These are phyloP conservation scores for Sitta carolinensis DNA, from an alignment of 2,797 vertebrate species.

Conservation along the genomic window DNA sequence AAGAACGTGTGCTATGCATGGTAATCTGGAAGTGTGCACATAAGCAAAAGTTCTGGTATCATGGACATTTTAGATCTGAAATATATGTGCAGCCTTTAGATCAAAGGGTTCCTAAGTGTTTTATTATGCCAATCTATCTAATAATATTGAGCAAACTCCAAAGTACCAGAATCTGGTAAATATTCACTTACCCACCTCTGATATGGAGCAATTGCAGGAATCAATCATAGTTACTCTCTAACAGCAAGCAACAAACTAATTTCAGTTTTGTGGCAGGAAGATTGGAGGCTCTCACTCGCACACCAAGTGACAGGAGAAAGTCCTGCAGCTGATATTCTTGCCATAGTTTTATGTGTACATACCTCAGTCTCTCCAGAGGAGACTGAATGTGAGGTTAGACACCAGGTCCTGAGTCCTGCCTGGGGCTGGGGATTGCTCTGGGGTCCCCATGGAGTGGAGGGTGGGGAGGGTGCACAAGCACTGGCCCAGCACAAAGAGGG, in stretches of 20 bases:
- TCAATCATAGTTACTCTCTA: conserved; percentile 3
- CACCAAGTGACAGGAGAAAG: background rate
- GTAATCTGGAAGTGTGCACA: background rate
- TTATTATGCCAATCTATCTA: conserved; percentile 33
- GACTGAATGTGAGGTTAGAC: background rate
- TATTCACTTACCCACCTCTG: conserved; percentile 21
- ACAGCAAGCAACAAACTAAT: background rate
- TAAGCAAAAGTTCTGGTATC: background rate
- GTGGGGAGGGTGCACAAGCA: background rate
- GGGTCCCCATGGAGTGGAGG: background rate
- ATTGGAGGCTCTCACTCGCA: background rate
- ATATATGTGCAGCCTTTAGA: background rate
- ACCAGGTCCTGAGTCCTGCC: background rate
- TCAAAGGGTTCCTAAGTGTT: conserved; percentile 7
- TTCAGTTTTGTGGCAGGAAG: background rate
- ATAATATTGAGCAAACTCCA: conserved; percentile 46
- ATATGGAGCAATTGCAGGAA: conserved; percentile 25
- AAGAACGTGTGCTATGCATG: background rate
- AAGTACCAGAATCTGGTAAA: conserved; percentile 52
- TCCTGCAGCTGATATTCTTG: background rate
- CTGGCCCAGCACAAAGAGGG: background rate
- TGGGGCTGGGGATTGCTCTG: background rate
- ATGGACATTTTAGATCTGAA: background rate
- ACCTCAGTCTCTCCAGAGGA: background rate
- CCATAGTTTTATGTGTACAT: background rate